Evolutionary conservation across 2,888 invertebrate genomes (phyloP).

Genomic region (Drosophila formosana): DNA sequence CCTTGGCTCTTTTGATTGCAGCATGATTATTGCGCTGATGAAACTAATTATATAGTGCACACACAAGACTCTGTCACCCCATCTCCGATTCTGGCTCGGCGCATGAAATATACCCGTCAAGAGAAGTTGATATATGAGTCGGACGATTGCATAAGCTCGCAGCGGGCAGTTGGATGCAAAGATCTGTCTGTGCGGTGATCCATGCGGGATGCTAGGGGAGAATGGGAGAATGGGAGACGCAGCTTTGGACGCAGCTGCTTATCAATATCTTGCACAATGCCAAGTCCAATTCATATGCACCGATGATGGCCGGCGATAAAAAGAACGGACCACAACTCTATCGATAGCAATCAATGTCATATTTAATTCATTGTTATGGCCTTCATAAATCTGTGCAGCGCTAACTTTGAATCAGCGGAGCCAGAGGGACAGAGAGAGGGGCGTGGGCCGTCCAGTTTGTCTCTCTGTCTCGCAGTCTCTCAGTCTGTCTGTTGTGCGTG

Average conservation of each 20-base stretch:
- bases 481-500: conserved; percentile 31
- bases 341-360: conserved; percentile 78
- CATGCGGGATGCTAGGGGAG: neutral
- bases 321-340: conserved; percentile 66
- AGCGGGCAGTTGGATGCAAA: conserved; percentile 43
- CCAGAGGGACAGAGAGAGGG: neutral
- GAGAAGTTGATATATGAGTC: conserved; percentile 66
- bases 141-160: conserved; percentile 67
- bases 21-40: conserved; percentile 79
- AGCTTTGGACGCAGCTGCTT: conserved; percentile 40
- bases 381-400: conserved; percentile 71
- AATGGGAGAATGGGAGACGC: neutral
- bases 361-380: conserved; percentile 79
- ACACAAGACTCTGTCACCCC: neutral
- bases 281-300: conserved; percentile 62
- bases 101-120: conserved; percentile 65
- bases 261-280: conserved; percentile 46
- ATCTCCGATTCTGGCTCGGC: conserved; percentile 3
- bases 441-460: conserved; percentile 6
- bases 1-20: conserved; percentile 59
- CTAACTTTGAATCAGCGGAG: conserved; percentile 1
- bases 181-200: neutral
- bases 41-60: conserved; percentile 75
- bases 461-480: conserved; percentile 6
- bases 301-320: conserved; percentile 63